These are phyloP conservation scores for Leptogaster cylindrica DNA, from an alignment of 2,888 invertebrate genomes.

Conservation along the genomic window DNA sequence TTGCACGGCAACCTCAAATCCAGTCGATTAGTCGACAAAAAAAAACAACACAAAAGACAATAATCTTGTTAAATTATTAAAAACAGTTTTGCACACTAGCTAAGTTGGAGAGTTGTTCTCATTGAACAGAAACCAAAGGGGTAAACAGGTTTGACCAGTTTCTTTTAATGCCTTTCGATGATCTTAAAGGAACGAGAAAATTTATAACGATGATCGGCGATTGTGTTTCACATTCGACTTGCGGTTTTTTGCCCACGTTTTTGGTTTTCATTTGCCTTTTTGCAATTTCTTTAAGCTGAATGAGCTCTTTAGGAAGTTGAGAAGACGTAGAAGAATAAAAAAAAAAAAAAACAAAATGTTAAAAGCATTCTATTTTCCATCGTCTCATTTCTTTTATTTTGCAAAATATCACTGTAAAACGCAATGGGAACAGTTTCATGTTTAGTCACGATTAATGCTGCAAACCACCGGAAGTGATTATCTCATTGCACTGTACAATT, in stretches of 20 bases:
- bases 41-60: background rate
- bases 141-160: constrained; percentile 18
- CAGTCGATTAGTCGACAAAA: constrained; percentile 5
- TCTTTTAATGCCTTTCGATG: constrained; percentile 11
- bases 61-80: constrained; percentile 17
- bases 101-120: constrained; percentile 7
- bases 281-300: no score
- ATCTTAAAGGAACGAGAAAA: constrained; percentile 19
- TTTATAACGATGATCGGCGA: constrained; percentile 3
- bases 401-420: no score
- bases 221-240: constrained; percentile 5
- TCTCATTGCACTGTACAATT: no score
- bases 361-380: no score
- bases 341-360: no score
- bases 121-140: background rate
- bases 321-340: no score
- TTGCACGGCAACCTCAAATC: no score
- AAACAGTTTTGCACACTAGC: constrained; percentile 25
- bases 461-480: no score
- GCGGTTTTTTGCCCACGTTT: constrained; percentile 1
- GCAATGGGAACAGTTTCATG: no score
- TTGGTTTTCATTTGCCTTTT: background rate
- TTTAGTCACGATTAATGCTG: no score
- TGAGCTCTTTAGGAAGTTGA: no score
- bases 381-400: no score